Evolutionary conservation across 2,888 invertebrate species (phyloP).

Genomic region (Fragum whitleyi): DNA sequence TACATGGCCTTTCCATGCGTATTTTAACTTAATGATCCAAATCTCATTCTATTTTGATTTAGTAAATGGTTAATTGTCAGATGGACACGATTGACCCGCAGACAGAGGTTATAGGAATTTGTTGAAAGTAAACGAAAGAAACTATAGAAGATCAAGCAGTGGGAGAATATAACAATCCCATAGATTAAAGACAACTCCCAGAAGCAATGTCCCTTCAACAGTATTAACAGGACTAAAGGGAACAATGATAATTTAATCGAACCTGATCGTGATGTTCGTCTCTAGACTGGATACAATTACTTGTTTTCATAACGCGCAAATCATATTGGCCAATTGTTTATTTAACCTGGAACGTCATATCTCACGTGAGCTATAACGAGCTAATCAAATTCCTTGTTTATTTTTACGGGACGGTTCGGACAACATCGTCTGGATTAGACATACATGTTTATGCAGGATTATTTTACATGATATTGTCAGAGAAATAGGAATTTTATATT

Average conservation of each 20-base stretch:
- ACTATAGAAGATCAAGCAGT: too few species aligned
- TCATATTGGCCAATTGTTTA: slow-evolving; percentile 3
- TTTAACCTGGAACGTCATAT: slow-evolving; percentile 27
- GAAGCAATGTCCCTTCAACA: too few species aligned
- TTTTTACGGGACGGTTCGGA: slow-evolving; percentile 26
- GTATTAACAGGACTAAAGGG: too few species aligned
- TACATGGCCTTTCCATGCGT: too few species aligned
- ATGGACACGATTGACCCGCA: too few species aligned
- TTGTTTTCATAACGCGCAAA: background rate
- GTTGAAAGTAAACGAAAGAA: too few species aligned
- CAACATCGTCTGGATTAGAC: slow-evolving; percentile 20
- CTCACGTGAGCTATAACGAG: slow-evolving; percentile 22
- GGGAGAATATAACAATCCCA: too few species aligned
- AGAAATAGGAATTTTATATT: slow-evolving; percentile 19
- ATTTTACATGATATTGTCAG: slow-evolving; percentile 16
- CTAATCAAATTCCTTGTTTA: slow-evolving; percentile 23
- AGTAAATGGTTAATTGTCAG: too few species aligned
- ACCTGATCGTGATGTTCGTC: background rate
- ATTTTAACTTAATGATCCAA: too few species aligned
- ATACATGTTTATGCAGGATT: slow-evolving; percentile 22
- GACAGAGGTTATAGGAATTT: too few species aligned
- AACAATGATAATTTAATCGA: background rate
- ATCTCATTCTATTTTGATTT: too few species aligned
- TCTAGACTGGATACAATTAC: background rate
- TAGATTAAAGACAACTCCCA: too few species aligned